phyloP scores from a whole-genome alignment of 2,113 vertebrate species.

The Thermophis baileyi region DNA sequence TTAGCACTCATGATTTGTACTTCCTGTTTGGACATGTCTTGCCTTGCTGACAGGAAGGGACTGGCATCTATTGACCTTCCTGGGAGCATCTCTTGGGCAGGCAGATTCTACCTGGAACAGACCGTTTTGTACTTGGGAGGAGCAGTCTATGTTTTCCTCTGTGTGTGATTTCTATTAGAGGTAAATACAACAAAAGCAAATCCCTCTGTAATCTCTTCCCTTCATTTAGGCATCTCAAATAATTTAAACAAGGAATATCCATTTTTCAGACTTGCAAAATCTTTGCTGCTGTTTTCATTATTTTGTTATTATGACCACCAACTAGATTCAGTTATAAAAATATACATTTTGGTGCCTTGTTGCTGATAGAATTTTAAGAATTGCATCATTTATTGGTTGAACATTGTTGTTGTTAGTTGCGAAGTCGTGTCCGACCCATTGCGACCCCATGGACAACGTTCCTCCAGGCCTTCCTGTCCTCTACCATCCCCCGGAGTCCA shows the following conservation, averaged over 20 bases:
- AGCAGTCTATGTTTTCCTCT: not conserved
- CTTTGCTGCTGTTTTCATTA: not conserved
- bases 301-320: not conserved
- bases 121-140: not conserved
- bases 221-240: not conserved
- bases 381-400: not conserved
- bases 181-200: not conserved
- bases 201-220: not conserved
- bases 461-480: too few species aligned
- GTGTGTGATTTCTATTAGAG: not conserved
- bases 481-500: too few species aligned
- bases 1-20: not conserved
- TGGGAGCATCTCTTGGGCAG: not conserved
- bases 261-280: not conserved
- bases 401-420: too few species aligned
- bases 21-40: not conserved
- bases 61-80: not conserved
- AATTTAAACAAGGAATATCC: not conserved
- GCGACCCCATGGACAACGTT: too few species aligned
- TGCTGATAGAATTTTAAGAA: not conserved
- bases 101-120: not conserved
- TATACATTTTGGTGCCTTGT: not conserved
- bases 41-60: not conserved
- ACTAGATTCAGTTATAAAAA: not conserved
- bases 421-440: too few species aligned